Evolutionary conservation across 2,113 vertebrate species (phyloP).

Genomic region (Diglossa brunneiventris): DNA sequence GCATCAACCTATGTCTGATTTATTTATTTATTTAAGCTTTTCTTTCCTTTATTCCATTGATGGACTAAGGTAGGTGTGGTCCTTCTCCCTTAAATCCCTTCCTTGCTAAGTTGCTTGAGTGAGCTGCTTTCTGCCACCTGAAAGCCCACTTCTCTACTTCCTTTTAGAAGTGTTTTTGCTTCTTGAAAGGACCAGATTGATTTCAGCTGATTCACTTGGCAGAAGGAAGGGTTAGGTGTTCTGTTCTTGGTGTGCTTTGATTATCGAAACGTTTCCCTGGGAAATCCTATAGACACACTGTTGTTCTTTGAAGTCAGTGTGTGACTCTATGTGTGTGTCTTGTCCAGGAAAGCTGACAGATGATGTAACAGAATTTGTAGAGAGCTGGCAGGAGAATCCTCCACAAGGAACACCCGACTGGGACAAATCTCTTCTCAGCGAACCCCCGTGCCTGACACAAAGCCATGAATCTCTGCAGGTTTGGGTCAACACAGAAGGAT

Average conservation of each 20-base stretch:
- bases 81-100: neutral
- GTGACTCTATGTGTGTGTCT: neutral
- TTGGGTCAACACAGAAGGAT: neutral
- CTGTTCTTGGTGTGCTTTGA: neutral
- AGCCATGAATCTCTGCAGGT: slow-evolving; percentile 79
- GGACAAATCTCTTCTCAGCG: slow-evolving; percentile 65
- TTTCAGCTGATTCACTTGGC: neutral
- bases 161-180: neutral
- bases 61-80: neutral
- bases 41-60: neutral
- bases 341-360: slow-evolving; percentile 84
- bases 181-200: neutral
- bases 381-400: slow-evolving; percentile 88
- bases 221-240: neutral
- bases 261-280: neutral
- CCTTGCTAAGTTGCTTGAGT: neutral
- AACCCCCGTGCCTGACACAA: slow-evolving; percentile 82
- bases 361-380: slow-evolving; percentile 86
- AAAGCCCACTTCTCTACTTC: neutral
- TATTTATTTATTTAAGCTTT: neutral
- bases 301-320: neutral
- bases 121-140: neutral
- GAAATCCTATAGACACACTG: neutral
- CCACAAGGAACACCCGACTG: slow-evolving; percentile 68
- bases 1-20: neutral